These are phyloP conservation scores for Pangasius mekongensis DNA, from an alignment of 2,797 vertebrate genomes.

Conservation along the genomic window DNA sequence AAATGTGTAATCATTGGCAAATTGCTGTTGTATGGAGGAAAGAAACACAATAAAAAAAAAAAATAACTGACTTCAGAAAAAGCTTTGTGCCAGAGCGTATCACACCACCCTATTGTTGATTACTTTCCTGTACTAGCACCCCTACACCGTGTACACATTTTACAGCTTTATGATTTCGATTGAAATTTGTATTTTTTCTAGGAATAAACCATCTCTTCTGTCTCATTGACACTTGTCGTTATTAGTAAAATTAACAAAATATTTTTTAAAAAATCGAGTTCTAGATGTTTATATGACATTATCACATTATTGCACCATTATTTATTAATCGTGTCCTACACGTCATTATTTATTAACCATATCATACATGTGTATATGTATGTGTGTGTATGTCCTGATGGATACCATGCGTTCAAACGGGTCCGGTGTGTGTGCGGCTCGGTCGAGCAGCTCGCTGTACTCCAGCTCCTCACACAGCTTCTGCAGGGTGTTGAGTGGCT, in stretches of 20 bases:
- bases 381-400: not conserved
- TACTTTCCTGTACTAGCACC: not conserved
- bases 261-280: not conserved
- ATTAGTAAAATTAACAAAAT: not conserved
- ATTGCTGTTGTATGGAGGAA: not conserved
- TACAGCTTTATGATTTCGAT: not conserved
- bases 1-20: not conserved
- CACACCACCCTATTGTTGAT: not conserved
- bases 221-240: not conserved
- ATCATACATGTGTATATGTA: not conserved
- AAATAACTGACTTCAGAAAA: not conserved
- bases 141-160: not conserved
- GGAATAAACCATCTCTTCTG: not conserved
- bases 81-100: not conserved
- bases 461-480: slow-evolving; percentile 95
- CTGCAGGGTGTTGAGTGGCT: slow-evolving; percentile 94
- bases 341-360: not conserved
- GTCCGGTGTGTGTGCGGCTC: slow-evolving; percentile 78
- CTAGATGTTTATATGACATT: not conserved
- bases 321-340: not conserved
- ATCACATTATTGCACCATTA: not conserved
- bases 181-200: not conserved
- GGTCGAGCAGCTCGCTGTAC: slow-evolving; percentile 92
- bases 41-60: not conserved
- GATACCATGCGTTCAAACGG: slow-evolving; percentile 90